Conservation (phyloP, 2,113 vertebrate species). For the Jaculus jaculus region DNA sequence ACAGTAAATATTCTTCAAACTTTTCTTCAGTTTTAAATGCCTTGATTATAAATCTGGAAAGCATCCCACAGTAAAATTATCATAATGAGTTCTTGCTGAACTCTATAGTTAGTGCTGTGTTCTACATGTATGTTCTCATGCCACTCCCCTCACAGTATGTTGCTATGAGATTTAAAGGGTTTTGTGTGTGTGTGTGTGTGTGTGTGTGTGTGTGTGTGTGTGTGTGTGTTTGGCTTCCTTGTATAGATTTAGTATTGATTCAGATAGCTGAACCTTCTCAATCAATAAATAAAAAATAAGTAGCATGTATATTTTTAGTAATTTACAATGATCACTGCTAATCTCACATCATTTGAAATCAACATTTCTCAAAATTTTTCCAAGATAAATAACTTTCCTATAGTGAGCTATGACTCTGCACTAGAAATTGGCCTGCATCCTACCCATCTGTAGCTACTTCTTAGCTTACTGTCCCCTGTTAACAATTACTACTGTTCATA, state of each 20-base stretch:
- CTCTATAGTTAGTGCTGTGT: not conserved
- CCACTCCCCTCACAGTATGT: not conserved
- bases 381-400: not conserved
- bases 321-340: not conserved
- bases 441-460: not conserved
- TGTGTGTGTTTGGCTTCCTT: slow-evolving; percentile 35
- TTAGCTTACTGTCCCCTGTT: not conserved
- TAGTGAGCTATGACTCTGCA: not conserved
- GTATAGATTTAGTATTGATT: slow-evolving; percentile 2
- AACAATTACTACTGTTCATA: not conserved
- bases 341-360: not conserved
- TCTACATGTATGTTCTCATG: not conserved
- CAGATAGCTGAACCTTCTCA: not conserved
- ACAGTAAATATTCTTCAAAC: not conserved
- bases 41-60: not conserved
- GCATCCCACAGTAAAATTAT: not conserved
- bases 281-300: not conserved
- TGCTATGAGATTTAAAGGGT: not conserved
- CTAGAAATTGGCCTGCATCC: not conserved
- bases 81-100: not conserved
- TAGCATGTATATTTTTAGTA: not conserved
- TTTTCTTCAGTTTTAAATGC: slow-evolving; percentile 1
- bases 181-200: slow-evolving; percentile 14
- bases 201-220: not conserved
- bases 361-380: not conserved